Evolutionary conservation across 2,888 invertebrate species (phyloP), one percentile per base, ranked within the genome.

Genomic region (Galeruca laticollis): DNA sequence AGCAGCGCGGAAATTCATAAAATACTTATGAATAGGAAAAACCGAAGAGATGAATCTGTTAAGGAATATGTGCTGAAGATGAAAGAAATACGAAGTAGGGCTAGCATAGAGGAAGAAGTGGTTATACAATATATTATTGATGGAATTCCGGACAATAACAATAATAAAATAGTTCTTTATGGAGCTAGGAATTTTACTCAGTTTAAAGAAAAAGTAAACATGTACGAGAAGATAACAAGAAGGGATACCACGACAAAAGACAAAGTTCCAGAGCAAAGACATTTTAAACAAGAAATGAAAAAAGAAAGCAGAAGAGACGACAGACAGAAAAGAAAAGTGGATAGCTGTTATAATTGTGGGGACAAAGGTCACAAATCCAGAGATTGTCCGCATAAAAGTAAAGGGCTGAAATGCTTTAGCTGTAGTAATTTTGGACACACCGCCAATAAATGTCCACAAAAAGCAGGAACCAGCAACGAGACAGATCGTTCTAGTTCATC

Each of bases 21-120:
- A 35, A 21, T 75, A 78, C 47, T 54, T 74, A 51, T 60, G 40
- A 40, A 40, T 13, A 40, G 40, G 13, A 82, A 78, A 49, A 84
- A 82, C 74, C 74, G 77, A 20, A 75, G 69, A 21, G 76, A 79
- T 11, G 83, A 84, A 72, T 80, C 79, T 2, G 75, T 78, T 6
- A 81, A 82, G 69, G 82, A 84, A 62, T 85, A 84, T 71, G 80
- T 82, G 15, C 69, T 83, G 2, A 60, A 59, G 13, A 85, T 84
- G 82, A 80, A 80, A 67, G 83, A 85, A 71, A 69, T 84, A 13
- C 83, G 82, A 18, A 72, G 78, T 8, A 78, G 82, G 59, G 83
- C 77, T 73, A 74, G 15, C 3, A 74, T 84, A 33, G 83, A 84
- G 73, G 78, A n/a, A n/a, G n/a, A n/a, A n/a, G n/a, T n/a, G n/a